Conservation (phyloP, 2,113 vertebrate species). For the Phalacrocorax pelagicus region DNA sequence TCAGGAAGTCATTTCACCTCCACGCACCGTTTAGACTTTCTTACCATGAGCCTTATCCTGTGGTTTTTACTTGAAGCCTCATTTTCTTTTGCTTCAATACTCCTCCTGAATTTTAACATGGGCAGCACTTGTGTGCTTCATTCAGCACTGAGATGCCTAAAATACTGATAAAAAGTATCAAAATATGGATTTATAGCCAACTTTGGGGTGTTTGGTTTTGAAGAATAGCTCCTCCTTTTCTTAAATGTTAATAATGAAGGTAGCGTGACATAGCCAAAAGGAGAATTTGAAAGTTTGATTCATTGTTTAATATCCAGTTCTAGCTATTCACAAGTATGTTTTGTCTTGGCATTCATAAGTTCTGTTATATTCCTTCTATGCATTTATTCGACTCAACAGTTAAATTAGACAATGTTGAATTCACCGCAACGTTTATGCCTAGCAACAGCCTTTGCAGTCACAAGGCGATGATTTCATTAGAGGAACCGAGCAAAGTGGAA, state of each 20-base stretch:
- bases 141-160: neutral
- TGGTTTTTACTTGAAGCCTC: neutral
- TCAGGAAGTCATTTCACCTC: neutral
- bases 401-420: neutral
- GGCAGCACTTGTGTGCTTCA: neutral
- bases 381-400: neutral
- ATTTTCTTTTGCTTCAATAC: neutral
- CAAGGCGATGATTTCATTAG: neutral
- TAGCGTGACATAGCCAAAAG: neutral
- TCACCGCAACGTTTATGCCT: neutral
- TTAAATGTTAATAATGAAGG: neutral
- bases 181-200: neutral
- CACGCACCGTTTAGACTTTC: neutral
- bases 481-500: neutral
- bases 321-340: neutral
- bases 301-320: neutral
- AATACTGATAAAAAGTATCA: neutral
- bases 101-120: neutral
- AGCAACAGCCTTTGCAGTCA: neutral
- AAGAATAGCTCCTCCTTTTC: neutral
- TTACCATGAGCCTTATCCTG: neutral
- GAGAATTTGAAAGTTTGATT: neutral
- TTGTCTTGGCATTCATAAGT: neutral
- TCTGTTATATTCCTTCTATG: neutral
- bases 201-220: neutral